phyloP scores from a whole-genome alignment of 2,797 vertebrate species.

The Cossypha heuglini region DNA sequence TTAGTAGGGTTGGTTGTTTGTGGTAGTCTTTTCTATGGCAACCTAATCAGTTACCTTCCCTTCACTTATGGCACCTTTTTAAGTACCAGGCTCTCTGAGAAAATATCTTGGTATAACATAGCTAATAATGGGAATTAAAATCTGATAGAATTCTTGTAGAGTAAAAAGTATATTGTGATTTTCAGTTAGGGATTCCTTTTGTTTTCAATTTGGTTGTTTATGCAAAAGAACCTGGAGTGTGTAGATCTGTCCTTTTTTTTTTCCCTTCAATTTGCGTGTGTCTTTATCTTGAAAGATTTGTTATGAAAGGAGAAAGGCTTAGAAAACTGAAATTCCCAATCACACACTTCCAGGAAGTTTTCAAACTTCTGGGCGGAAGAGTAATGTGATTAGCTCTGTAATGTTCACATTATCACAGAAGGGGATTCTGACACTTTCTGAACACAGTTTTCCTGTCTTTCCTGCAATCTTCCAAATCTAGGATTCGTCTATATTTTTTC shows the following conservation, averaged over 20 bases:
- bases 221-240: neutral
- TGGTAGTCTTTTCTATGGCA: constrained; percentile 4
- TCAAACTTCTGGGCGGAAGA: neutral
- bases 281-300: neutral
- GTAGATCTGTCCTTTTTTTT: neutral
- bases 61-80: neutral
- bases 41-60: neutral
- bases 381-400: neutral
- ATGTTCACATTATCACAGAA: neutral
- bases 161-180: neutral
- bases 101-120: neutral
- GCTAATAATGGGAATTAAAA: neutral
- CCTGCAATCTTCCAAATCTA: neutral
- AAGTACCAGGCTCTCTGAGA: neutral
- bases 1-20: neutral
- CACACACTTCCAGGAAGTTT: neutral
- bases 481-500: neutral
- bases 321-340: neutral
- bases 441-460: neutral
- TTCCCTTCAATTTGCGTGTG: neutral
- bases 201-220: neutral
- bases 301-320: neutral
- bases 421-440: neutral
- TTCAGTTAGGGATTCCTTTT: neutral
- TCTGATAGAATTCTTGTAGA: neutral